phyloP scores from a whole-genome alignment of 2,113 vertebrate genomes.

The Capreolus pygargus region DNA sequence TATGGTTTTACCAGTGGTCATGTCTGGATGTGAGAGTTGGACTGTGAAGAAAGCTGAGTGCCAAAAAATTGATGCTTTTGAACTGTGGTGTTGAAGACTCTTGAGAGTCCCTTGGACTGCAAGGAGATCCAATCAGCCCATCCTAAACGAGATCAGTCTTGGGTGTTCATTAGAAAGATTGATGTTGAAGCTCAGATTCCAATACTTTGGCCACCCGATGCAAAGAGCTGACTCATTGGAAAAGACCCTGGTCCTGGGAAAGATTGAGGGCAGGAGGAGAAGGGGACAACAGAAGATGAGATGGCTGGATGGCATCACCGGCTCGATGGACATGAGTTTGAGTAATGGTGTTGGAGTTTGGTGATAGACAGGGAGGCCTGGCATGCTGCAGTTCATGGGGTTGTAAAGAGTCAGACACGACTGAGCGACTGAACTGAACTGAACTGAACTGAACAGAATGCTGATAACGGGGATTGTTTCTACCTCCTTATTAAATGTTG shows the following conservation, averaged over 20 bases:
- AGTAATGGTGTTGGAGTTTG: too few relatives aligned
- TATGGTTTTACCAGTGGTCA: not conserved
- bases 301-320: not conserved
- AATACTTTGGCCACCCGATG: not conserved
- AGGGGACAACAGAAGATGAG: not conserved
- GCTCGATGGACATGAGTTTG: not conserved
- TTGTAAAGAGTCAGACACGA: not conserved
- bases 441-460: not conserved
- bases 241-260: not conserved
- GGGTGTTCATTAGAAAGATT: not conserved
- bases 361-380: not conserved
- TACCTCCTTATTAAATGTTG: not conserved
- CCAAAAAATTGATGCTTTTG: not conserved
- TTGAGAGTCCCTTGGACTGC: not conserved
- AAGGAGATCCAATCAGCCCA: not conserved
- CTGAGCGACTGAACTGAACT: not conserved
- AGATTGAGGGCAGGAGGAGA: not conserved
- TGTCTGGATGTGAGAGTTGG: fast-evolving
- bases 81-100: not conserved
- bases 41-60: not conserved
- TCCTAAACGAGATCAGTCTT: not conserved
- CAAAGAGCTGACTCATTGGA: not conserved
- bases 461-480: not conserved
- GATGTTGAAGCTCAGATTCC: not conserved
- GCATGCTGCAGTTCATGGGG: not conserved